Conservation (phyloP, 2,113 vertebrate species). For the Eulacestoma nigropectus region DNA sequence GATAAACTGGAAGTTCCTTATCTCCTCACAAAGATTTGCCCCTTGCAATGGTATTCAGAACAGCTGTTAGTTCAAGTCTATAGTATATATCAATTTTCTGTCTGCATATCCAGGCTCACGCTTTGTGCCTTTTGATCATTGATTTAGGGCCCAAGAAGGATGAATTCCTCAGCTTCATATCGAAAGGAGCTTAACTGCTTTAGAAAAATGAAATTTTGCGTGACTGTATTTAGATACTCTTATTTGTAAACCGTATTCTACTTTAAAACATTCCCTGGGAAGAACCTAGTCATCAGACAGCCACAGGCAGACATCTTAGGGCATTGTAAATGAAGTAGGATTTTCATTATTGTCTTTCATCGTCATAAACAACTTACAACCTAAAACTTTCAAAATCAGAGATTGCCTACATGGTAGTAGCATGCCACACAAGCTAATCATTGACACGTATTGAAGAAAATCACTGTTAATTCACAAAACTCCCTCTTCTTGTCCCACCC, state of each 20-base stretch:
- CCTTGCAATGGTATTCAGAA: background rate
- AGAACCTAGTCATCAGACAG: background rate
- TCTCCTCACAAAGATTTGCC: background rate
- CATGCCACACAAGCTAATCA: background rate
- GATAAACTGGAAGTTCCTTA: background rate
- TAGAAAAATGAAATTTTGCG: background rate
- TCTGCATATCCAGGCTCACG: background rate
- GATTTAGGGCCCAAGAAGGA: background rate
- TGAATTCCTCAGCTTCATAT: background rate
- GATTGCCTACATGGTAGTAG: background rate
- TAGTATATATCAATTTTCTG: background rate
- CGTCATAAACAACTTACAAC: background rate
- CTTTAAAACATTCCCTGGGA: background rate
- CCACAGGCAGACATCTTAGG: background rate
- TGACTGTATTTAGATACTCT: background rate
- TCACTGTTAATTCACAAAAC: background rate
- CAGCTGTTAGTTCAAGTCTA: background rate
- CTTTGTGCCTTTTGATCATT: background rate
- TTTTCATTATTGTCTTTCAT: background rate
- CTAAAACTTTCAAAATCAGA: background rate
- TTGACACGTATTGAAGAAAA: background rate
- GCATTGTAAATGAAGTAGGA: background rate
- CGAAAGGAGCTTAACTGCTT: background rate
- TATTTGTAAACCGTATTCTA: background rate
- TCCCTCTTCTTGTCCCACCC: background rate